These are phyloP conservation scores for Syngnathus typhle DNA, from an alignment of 2,113 vertebrate species.

Conservation along the genomic window DNA sequence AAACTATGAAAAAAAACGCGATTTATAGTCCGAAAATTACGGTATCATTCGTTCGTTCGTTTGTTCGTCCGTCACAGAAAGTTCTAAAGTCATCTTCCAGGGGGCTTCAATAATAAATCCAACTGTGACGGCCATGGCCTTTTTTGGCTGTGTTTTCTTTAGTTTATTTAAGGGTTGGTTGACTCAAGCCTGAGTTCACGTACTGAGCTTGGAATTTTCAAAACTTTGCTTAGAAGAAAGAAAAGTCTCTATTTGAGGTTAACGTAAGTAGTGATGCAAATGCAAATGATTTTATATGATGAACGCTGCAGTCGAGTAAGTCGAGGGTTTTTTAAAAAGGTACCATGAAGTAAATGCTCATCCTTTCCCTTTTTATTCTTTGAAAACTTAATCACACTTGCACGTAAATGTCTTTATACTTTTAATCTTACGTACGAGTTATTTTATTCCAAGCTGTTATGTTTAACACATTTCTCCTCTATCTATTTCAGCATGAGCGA, in stretches of 20 bases:
- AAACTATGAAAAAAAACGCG: too few relatives aligned
- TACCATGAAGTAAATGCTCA: not conserved
- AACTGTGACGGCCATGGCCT: slow-evolving; percentile 47
- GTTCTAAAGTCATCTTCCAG: slow-evolving; percentile 20
- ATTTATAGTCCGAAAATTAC: too few relatives aligned
- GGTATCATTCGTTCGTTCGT: too few relatives aligned
- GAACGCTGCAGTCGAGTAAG: not conserved
- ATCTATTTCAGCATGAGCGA: slow-evolving; percentile 80
- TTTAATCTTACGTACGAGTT: not conserved
- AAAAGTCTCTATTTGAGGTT: not conserved
- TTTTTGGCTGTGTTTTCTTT: slow-evolving; percentile 68
- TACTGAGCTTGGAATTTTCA: slow-evolving; percentile 33
- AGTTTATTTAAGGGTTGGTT: slow-evolving; percentile 57
- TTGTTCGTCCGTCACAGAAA: not conserved
- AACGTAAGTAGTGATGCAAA: not conserved
- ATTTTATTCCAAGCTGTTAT: not conserved
- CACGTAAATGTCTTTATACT: not conserved
- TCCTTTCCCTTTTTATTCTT: not conserved
- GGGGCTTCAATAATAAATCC: slow-evolving; percentile 32
- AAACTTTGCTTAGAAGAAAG: slow-evolving; percentile 34
- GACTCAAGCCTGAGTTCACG: slow-evolving; percentile 43
- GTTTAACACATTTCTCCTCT: slow-evolving; percentile 43
- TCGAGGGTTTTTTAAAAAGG: too few relatives aligned
- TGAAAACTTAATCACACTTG: not conserved
- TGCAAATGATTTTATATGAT: not conserved